Evolutionary conservation across 1,140 invertebrate species (phyloP).

Genomic region (Bombus polaris): DNA sequence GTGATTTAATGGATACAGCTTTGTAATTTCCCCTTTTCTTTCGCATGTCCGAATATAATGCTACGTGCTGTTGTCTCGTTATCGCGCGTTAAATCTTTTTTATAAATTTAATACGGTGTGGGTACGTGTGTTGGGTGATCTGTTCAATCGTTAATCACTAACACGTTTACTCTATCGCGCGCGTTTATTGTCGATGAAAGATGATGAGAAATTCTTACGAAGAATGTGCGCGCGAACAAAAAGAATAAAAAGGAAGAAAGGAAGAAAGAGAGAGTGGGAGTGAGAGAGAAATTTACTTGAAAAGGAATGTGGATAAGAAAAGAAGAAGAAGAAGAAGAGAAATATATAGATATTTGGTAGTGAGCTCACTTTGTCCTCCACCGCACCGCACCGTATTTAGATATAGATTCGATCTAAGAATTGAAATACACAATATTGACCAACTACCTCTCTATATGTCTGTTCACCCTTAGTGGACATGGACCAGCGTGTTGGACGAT

Average conservation of each 20-base stretch:
- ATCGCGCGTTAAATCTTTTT: not conserved
- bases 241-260: not conserved
- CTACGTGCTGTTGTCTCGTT: not conserved
- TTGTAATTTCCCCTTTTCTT: not conserved
- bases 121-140: not conserved
- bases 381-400: conserved; percentile 9
- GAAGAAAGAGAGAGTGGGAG: not conserved
- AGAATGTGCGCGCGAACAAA: not conserved
- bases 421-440: conserved; percentile 65
- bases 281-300: not conserved
- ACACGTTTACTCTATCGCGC: not conserved
- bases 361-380: conserved; percentile 3
- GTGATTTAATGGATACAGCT: not conserved
- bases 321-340: not conserved
- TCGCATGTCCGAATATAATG: conserved; percentile 48
- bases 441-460: conserved; percentile 78
- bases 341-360: not conserved
- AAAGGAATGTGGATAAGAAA: not conserved
- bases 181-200: not conserved
- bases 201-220: not conserved
- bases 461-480: conserved; percentile 82
- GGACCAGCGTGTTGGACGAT: conserved; percentile 83
- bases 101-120: conserved; percentile 12
- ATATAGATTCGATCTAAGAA: conserved; percentile 30
- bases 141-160: not conserved